Percentiles rank a stretch among this genome's conserved stretches.
These are phyloP conservation scores for Chalcosyrphus nemorum DNA, from an alignment of 2,888 invertebrate species.

Conservation along the genomic window DNA sequence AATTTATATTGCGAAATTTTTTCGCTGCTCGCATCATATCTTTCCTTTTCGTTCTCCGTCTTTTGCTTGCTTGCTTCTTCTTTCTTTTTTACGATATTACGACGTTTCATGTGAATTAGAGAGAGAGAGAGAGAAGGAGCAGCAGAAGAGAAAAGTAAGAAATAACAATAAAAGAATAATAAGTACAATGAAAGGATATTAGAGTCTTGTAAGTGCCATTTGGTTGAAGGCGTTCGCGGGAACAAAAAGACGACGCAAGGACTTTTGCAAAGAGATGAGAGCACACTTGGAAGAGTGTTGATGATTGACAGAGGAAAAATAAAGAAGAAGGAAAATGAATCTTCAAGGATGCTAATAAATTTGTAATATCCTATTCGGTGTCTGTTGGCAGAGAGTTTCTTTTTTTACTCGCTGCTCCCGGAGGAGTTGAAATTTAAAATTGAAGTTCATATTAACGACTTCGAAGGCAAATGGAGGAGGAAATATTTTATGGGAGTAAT, in stretches of 20 bases:
- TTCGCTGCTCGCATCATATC: conserved; percentile 9
- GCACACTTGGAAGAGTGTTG: not conserved
- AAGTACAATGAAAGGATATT: conserved; percentile 24
- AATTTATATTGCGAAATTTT: conserved; percentile 41
- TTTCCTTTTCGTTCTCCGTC: not conserved
- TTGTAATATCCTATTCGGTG: not conserved
- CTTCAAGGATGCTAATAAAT: not conserved
- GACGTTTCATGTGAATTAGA: conserved; percentile 19
- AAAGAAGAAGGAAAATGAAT: not conserved
- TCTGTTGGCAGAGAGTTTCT: not conserved
- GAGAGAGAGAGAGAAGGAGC: not conserved
- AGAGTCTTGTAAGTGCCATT: conserved; percentile 6
- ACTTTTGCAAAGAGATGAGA: no score
- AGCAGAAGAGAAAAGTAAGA: not conserved
- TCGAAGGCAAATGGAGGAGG: not conserved
- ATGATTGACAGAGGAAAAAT: conserved; percentile 13
- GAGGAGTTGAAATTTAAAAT: not conserved
- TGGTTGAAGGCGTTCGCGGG: not conserved
- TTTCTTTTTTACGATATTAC: not conserved
- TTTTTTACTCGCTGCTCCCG: no score
- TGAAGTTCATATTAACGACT: not conserved
- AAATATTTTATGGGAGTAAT: not conserved
- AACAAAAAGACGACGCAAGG: not conserved
- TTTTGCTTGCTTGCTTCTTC: not conserved
- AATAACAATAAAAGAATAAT: conserved; percentile 23